Conservation (phyloP, 1,140 invertebrate species). For the Pararge aegeria region DNA sequence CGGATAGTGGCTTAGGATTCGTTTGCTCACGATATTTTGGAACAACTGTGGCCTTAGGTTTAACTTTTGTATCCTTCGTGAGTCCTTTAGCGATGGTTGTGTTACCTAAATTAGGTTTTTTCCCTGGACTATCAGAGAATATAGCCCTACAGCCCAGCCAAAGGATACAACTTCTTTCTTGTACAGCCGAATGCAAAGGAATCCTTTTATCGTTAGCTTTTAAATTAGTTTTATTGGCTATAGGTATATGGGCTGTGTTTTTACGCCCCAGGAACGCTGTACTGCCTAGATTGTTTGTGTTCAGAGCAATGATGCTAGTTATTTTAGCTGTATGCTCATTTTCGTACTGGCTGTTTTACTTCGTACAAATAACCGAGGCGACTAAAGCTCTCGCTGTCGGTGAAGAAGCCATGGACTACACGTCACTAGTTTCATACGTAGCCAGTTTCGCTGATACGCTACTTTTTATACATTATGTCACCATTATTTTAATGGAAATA, state of each 20-base stretch:
- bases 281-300: conserved; percentile 96
- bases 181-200: conserved; percentile 86
- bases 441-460: conserved; percentile 95
- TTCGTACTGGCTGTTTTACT: conserved; percentile 98
- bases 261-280: conserved; percentile 88
- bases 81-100: conserved; percentile 97
- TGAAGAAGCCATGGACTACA: conserved; percentile 89
- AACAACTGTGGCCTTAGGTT: conserved; percentile 86
- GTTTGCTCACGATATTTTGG: conserved; percentile 90
- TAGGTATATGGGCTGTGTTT: conserved; percentile 95
- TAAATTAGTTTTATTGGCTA: conserved; percentile 93
- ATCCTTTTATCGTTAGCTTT: conserved; percentile 94
- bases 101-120: conserved; percentile 93
- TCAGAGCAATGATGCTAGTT: conserved; percentile 92
- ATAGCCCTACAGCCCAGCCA: conserved; percentile 71
- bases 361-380: conserved; percentile 92
- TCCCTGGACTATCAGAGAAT: conserved; percentile 80
- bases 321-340: conserved; percentile 96
- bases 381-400: conserved; percentile 87
- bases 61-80: conserved; percentile 91
- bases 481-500: conserved; percentile 95
- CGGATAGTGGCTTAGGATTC: conserved; percentile 85
- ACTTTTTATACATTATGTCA: conserved; percentile 96
- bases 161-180: conserved; percentile 67
- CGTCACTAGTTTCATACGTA: conserved; percentile 93